Evolutionary conservation across 2,888 invertebrate genomes (phyloP), one percentile per base, ranked within the genome.

Genomic region (Noctua comes): DNA sequence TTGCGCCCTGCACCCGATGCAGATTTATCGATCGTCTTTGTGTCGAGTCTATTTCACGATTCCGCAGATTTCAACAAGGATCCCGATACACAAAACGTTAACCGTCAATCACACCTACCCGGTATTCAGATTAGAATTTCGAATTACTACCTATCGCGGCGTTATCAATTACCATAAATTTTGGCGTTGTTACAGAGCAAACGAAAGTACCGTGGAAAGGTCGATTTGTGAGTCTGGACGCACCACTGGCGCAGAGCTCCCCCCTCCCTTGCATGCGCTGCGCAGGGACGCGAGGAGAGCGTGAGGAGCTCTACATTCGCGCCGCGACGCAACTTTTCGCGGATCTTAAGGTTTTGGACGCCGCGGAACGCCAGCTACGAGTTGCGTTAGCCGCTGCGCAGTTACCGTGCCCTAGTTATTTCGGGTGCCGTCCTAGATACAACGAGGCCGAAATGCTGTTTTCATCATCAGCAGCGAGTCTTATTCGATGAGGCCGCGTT

Each of bases 391-490:
- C 94, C 93, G 87, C 94, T 95, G 95, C 95, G 96, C 95, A 94
- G 94, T 95, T 94, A 95, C 95, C 93, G 93, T 95, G 96, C 92
- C 96, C 96, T 95, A 96, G 96, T 96, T 96, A 96, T 96, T 96
- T 96, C 91, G 95, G 96, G 94, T 95, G 92, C 93, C 93, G 96
- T 94, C 95, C 96, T 96, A 96, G 94, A 95, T 96, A 89, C 89
- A 94, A 94, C 96, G 95, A 96, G 95, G 96, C 93, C 96, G 91
- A 92, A 94, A 93, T 93, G 94, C 92, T 91, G 95, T 96, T 95
- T 95, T 95, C 95, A 96, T 95, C 95, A 95, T 93, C 94, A 94
- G 89, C 91, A 92, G 90, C 91, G 90, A 91, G 93, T 95, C 95
- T 94, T 93, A 93, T 94, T 93, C 92, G 94, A 94, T 94, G 96